Percentiles rank a stretch among this genome's conserved stretches.
Conservation (phyloP, 1,140 invertebrate species). For the Apocrypta bakeri region DNA sequence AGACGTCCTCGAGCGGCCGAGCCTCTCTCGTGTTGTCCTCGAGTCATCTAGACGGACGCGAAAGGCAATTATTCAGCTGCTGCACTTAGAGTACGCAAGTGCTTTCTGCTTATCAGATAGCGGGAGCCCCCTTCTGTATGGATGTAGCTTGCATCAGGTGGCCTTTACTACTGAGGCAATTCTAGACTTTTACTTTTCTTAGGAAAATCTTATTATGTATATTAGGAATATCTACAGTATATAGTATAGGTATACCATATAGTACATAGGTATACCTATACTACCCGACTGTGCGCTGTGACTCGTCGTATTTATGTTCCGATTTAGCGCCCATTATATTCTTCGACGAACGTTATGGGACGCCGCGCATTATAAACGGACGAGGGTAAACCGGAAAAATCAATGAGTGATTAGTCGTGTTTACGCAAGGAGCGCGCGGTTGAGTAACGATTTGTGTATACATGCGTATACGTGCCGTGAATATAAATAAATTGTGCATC, state of each 20-base stretch:
- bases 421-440: not conserved
- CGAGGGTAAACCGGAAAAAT: not conserved
- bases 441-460: not conserved
- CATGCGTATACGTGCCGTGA: not conserved
- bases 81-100: not conserved
- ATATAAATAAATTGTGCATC: not conserved
- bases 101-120: conserved; percentile 19
- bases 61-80: conserved; percentile 25
- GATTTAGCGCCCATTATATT: not conserved
- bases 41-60: not conserved
- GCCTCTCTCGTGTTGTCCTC: not conserved
- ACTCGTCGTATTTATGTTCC: too few relatives aligned
- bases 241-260: too few relatives aligned
- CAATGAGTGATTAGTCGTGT: not conserved
- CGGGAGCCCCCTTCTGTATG: not conserved
- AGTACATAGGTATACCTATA: too few relatives aligned
- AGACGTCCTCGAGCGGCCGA: conserved; percentile 12
- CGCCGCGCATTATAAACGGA: not conserved
- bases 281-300: too few relatives aligned
- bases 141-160: conserved; percentile 24
- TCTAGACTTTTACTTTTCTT: not conserved
- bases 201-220: not conserved
- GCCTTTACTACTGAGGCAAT: not conserved
- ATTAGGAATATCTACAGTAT: too few relatives aligned
- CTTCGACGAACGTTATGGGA: not conserved